These are phyloP conservation scores for Petrocephalus microphthalmus DNA, from an alignment of 2,113 vertebrate species.

Conservation along the genomic window DNA sequence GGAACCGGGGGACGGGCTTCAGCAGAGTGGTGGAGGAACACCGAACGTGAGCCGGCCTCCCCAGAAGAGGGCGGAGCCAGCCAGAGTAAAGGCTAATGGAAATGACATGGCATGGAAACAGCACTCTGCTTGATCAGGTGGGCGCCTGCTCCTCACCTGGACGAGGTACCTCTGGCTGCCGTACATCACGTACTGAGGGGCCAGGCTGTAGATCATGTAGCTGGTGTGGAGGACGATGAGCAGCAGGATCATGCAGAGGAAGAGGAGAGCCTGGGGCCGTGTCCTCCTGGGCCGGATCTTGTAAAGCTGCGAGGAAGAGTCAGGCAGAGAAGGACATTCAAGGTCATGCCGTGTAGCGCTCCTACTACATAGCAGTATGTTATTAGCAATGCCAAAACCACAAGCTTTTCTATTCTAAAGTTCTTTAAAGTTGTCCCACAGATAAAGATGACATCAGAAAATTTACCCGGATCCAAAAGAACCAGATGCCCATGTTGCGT, in stretches of 20 bases:
- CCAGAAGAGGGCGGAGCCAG: background rate
- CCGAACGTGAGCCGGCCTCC: background rate
- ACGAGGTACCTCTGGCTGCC: conserved; percentile 91
- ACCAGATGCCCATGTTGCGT: conserved; percentile 97
- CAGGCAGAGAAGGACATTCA: background rate
- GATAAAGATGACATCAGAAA: background rate
- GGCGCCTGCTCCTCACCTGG: conserved; percentile 63
- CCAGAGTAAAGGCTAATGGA: background rate
- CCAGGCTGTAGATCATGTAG: conserved; percentile 97
- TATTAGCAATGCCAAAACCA: background rate
- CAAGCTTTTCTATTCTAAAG: background rate
- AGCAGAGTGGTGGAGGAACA: background rate
- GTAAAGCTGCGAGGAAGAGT: conserved; percentile 68
- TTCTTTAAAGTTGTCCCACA: background rate
- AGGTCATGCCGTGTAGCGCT: background rate
- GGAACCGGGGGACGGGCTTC: background rate
- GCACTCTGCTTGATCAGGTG: background rate
- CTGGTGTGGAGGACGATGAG: conserved; percentile 93
- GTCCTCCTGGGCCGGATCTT: conserved; percentile 89
- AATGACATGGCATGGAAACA: background rate
- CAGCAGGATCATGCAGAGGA: conserved; percentile 96
- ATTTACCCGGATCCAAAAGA: conserved; percentile 93
- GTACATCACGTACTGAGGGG: conserved; percentile 97
- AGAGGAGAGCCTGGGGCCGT: conserved; percentile 88
- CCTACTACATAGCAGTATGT: background rate